Evolutionary conservation across 2,797 vertebrate species (phyloP), one percentile per base, ranked within the genome.

Genomic region (Malurus leucopterus): DNA sequence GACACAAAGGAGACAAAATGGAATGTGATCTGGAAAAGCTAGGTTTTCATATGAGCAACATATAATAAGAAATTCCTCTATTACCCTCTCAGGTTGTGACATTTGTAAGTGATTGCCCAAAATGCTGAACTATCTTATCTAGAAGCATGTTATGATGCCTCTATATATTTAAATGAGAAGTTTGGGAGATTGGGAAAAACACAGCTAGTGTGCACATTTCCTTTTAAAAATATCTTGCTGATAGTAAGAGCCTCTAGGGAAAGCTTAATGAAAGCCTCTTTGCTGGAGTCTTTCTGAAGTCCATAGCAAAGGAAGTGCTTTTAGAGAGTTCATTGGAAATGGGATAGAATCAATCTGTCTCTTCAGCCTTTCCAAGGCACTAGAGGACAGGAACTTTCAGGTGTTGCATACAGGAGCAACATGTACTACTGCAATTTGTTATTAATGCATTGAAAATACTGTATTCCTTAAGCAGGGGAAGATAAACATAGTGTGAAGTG

Each of bases 281-380:
- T 86, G 22, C 70, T 38, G 86, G 32, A 69, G n/a, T 86, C 49
- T 58, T 54, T 78, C 46, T 43, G 43, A 83, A 67, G 22, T 93
- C 89, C 65, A 38, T 26, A 71, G 57, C 69, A 95, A 90, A 76
- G 49, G 22, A 82, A 91, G 36, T 65, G 57, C 32, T 95, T 91
- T 84, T 90, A 61, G 5, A 68, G 75, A 89, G 21, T 78, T 75
- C 44, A 55, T 36, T 93, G 46, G 58, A 80, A 91, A 81, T 1
- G 7, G 47, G 41, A 70, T 68, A 44, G 38, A 58, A 93, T 79
- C 59, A 78, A 65, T 68, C 34, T 75, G 84, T 59, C 10, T n/a
- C 38, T 90, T 92, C 36, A 78, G 26, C 85, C 41, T 82, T 86
- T 91, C 30, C 70, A 77, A 86, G 69, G 7, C 59, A 81, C 65